A percentile compares a stretch with the other conserved stretches of the same genome.
These are phyloP conservation scores for Mixornis gularis DNA, from an alignment of 2,113 vertebrate genomes.

Conservation along the genomic window DNA sequence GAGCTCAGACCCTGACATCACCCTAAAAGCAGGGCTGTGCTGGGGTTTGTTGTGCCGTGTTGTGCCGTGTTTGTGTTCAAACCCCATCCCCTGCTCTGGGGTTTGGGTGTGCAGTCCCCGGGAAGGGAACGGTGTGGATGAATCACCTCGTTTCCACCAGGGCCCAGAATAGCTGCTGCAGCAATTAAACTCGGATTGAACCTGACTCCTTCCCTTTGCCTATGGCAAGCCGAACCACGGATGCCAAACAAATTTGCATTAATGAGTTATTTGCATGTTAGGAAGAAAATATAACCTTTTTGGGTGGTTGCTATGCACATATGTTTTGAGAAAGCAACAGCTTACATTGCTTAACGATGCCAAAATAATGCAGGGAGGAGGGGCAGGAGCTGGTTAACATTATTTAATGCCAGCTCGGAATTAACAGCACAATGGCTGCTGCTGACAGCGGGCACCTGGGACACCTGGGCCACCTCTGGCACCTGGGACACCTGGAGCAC, in stretches of 20 bases:
- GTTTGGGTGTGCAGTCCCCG: background rate
- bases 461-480: background rate
- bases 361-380: background rate
- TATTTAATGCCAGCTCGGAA: background rate
- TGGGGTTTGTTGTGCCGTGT: background rate
- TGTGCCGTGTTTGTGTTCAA: background rate
- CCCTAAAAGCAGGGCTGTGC: background rate
- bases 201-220: slow-evolving; percentile 21
- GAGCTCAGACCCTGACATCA: too few relatives aligned
- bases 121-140: background rate
- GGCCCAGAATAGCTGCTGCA: background rate
- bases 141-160: background rate
- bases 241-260: slow-evolving; percentile 21
- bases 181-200: slow-evolving; percentile 44
- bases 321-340: background rate
- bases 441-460: background rate
- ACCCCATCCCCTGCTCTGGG: background rate
- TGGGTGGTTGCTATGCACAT: background rate
- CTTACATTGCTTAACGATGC: background rate
- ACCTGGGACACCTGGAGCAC: background rate
- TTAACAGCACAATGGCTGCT: background rate
- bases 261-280: slow-evolving; percentile 5
- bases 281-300: background rate
- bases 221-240: background rate
- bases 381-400: background rate